A percentile compares a stretch with the other conserved stretches of the same genome.
phyloP scores from a whole-genome alignment of 2,113 vertebrate genomes.

The Pterocles orientalis region DNA sequence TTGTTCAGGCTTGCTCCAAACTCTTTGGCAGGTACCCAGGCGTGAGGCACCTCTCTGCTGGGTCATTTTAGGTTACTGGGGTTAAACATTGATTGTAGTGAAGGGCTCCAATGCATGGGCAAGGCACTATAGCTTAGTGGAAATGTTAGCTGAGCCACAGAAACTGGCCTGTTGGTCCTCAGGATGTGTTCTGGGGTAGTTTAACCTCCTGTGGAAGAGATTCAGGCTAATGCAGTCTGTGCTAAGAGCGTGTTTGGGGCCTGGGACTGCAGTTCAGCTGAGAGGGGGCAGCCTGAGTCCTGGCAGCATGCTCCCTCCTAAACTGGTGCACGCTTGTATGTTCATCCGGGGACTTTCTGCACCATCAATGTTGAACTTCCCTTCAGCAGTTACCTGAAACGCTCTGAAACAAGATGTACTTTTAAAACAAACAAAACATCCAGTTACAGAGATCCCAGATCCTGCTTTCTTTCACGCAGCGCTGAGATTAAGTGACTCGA shows the following conservation, averaged over 20 bases:
- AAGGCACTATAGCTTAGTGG: not conserved
- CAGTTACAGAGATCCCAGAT: not conserved
- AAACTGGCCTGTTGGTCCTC: not conserved
- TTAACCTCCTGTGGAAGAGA: not conserved
- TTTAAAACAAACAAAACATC: not conserved
- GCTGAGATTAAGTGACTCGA: not conserved
- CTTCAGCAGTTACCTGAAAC: not conserved
- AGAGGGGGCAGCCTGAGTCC: not conserved
- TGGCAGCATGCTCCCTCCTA: not conserved
- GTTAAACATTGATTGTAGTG: not conserved
- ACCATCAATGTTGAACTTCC: not conserved
- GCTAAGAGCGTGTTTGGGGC: not conserved
- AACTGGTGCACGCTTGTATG: accelerated
- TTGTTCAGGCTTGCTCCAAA: not conserved
- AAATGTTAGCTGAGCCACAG: not conserved
- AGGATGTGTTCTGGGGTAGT: not conserved
- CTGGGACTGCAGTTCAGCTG: not conserved
- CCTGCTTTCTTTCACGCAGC: not conserved
- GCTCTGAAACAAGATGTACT: not conserved
- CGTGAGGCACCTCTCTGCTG: not conserved
- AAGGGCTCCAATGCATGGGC: not conserved
- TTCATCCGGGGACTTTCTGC: not conserved
- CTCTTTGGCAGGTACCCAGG: not conserved
- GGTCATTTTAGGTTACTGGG: not conserved
- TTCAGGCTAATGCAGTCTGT: not conserved